A percentile compares a stretch with the other conserved stretches of the same genome.
These are phyloP conservation scores for Gryllus bimaculatus DNA, from an alignment of 1,140 invertebrate genomes.

Conservation along the genomic window DNA sequence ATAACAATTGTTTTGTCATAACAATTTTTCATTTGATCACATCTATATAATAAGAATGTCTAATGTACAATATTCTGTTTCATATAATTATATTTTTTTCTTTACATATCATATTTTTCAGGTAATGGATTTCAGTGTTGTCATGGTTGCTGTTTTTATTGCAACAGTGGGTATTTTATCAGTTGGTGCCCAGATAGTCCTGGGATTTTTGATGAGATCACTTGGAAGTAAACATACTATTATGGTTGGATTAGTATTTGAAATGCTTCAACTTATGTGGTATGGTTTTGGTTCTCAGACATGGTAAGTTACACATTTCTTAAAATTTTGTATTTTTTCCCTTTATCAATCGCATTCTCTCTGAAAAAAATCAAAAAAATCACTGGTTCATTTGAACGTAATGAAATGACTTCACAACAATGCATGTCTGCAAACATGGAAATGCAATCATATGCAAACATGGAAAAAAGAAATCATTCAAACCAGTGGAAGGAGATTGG, in stretches of 20 bases:
- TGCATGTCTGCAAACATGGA: too few relatives aligned
- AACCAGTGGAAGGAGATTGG: too few relatives aligned
- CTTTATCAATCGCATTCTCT: too few relatives aligned
- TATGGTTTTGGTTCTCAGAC: constrained; percentile 85
- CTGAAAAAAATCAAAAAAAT: too few relatives aligned
- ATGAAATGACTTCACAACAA: too few relatives aligned
- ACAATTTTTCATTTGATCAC: neutral
- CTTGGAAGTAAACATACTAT: constrained; percentile 95
- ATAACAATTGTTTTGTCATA: too few relatives aligned
- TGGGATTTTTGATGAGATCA: constrained; percentile 82
- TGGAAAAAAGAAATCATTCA: too few relatives aligned
- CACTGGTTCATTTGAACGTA: too few relatives aligned
- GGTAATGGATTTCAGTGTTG: constrained; percentile 90
- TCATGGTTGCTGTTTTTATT: constrained; percentile 95
- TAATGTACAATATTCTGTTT: neutral
- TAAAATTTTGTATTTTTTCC: neutral
- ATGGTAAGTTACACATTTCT: constrained; percentile 47
- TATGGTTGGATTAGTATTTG: constrained; percentile 90
- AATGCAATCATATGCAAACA: too few relatives aligned
- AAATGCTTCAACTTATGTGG: constrained; percentile 94
- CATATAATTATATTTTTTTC: too few relatives aligned
- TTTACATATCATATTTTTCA: constrained; percentile 33
- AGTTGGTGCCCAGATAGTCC: constrained; percentile 85
- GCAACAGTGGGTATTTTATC: constrained; percentile 93
- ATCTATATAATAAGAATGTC: neutral